Base-by-base conservation (phyloP, 1,140 invertebrate species). In the Sipha flava region DNA sequence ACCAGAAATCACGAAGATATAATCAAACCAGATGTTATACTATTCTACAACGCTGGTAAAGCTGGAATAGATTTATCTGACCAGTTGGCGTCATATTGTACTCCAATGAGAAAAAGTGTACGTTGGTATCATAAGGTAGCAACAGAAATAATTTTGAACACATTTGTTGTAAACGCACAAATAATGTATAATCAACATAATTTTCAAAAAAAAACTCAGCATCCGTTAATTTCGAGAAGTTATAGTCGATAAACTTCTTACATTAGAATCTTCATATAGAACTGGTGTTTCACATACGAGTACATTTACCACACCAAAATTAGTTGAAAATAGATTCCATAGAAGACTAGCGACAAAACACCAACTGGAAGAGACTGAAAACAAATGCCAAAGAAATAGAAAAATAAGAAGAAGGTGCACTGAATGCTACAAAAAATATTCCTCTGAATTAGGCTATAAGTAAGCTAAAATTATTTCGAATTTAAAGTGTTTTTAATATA, bases 391-490 rank as follows among this genome's bases (percentile, higher is more conserved):
- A 26, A n/a, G 18, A 64, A 64, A 64, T 23, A 6, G 59, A 64
- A 64, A 64, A 64, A 64, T 64, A 64, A 37, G 59, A 64, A 37
- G 59, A 64, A 59, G 26, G 57, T 64, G 59, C 31, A 37, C 59
- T 18, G 18, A 64, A 64, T 64, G 59, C 2, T 64, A 64, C 59
- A 64, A n/a, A 34, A 64, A 37, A 64, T 34, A 21, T 64, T 64
- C 59, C 0, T 16, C 4, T 40, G 31, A 64, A 64, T 64, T 64
- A 21, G 59, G 31, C 6, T 37, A 64, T 5, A 64, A 64, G n/a
- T 52, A 21, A 52, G 47, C n/a, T 52, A 52, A 52, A 49, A n/a
- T n/a, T n/a, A n/a, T n/a, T n/a, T n/a, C n/a, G n/a, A n/a, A n/a
- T n/a, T n/a, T n/a, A n/a, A n/a, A n/a, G n/a, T n/a, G n/a, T n/a